Evolutionary conservation across 1,140 invertebrate genomes (phyloP).

Genomic region (Stenopsyche tienmushanensis): DNA sequence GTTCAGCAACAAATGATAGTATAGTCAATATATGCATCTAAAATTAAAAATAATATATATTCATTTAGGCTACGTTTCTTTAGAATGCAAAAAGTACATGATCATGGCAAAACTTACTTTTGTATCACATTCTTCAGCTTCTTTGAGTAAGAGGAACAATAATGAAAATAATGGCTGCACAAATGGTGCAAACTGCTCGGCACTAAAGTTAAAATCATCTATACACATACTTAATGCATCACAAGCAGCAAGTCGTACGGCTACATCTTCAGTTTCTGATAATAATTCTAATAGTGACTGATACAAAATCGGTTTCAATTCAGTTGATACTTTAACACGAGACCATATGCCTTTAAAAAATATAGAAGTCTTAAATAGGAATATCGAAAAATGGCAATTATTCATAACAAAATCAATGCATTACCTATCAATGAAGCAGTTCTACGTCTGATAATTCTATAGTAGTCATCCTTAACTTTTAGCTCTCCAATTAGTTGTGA

Average conservation of each 20-base stretch:
- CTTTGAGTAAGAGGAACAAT: conserved; percentile 82
- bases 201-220: conserved; percentile 90
- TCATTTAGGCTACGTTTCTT: conserved; percentile 2
- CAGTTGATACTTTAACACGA: conserved; percentile 79
- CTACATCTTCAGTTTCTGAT: conserved; percentile 73
- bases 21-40: conserved; percentile 88
- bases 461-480: conserved; percentile 78
- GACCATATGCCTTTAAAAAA: conserved; percentile 69
- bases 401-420: conserved; percentile 10
- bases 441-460: conserved; percentile 82
- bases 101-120: conserved; percentile 65
- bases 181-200: conserved; percentile 81
- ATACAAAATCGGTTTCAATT: conserved; percentile 79
- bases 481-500: conserved; percentile 80
- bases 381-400: conserved; percentile 3
- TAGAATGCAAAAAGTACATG: conserved; percentile 3
- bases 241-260: conserved; percentile 78
- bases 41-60: conserved; percentile 42
- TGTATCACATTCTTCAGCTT: conserved; percentile 89
- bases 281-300: conserved; percentile 74
- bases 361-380: conserved; percentile 1
- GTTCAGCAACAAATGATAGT: conserved; percentile 86
- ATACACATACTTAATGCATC: conserved; percentile 78
- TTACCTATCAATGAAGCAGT: conserved; percentile 83
- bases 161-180: conserved; percentile 74